These are phyloP conservation scores for Cantharis nigra DNA, from an alignment of 2,888 invertebrate species.

Conservation along the genomic window DNA sequence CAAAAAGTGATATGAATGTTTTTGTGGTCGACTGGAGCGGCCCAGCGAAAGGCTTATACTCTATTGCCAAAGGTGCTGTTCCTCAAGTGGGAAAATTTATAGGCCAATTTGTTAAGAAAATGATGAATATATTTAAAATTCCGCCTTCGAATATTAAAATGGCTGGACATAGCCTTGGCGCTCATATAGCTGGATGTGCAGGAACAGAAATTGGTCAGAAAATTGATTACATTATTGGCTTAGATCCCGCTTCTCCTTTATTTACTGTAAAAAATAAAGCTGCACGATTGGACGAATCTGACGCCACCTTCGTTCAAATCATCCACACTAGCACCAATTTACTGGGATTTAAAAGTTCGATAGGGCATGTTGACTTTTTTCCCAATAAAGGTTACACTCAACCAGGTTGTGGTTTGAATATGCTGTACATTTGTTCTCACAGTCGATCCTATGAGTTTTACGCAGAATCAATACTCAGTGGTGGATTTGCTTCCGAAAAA, in stretches of 20 bases:
- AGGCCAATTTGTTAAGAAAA: slow-evolving; percentile 24
- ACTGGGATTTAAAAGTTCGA: slow-evolving; percentile 29
- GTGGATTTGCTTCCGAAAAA: slow-evolving; percentile 40
- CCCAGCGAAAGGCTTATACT: slow-evolving; percentile 13
- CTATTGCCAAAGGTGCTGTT: slow-evolving; percentile 14
- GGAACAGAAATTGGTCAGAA: slow-evolving; percentile 24
- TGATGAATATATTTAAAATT: slow-evolving; percentile 18
- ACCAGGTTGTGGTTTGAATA: slow-evolving; percentile 32
- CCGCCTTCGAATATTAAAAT: slow-evolving; percentile 12
- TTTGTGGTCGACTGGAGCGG: slow-evolving; percentile 26
- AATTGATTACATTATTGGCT: slow-evolving; percentile 30
- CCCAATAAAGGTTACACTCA: slow-evolving; percentile 33
- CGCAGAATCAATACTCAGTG: slow-evolving; percentile 45
- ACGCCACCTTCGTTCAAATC: slow-evolving; percentile 30
- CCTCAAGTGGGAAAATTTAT: slow-evolving; percentile 25
- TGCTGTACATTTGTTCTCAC: slow-evolving; percentile 47
- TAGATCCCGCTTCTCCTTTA: slow-evolving; percentile 31
- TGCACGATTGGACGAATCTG: slow-evolving; percentile 25
- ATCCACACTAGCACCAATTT: slow-evolving; percentile 28
- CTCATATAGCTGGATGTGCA: slow-evolving; percentile 30
- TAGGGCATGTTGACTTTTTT: slow-evolving; percentile 33
- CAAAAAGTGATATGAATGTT: slow-evolving; percentile 17
- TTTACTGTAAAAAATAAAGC: slow-evolving; percentile 13
- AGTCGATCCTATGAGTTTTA: slow-evolving; percentile 47
- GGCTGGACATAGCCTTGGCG: slow-evolving; percentile 34